Conservation (phyloP, 2,797 vertebrate genomes). For the Sciaenops ocellatus region DNA sequence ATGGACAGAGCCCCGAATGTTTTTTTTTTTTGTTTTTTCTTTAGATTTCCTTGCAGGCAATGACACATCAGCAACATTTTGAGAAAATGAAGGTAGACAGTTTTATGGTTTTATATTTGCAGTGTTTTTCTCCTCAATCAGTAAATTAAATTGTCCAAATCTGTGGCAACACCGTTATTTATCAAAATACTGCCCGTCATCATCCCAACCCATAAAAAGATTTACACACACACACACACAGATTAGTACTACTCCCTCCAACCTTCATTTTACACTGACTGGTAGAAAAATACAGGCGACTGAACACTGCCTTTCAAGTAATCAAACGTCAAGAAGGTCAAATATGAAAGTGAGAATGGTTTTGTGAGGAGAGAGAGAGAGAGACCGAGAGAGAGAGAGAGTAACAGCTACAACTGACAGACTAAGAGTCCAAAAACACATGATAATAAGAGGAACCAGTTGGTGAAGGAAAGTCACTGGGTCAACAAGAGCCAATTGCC, state of each 20-base stretch:
- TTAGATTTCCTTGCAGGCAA: constrained; percentile 61
- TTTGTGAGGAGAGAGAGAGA: constrained; percentile 41
- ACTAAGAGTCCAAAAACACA: constrained; percentile 64
- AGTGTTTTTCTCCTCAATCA: constrained; percentile 14
- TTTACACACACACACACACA: constrained; percentile 36
- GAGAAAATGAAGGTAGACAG: constrained; percentile 43
- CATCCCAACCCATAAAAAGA: constrained; percentile 29
- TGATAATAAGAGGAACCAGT: constrained; percentile 55
- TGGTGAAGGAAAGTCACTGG: constrained; percentile 70
- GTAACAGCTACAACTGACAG: constrained; percentile 60
- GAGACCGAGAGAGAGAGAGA: constrained; percentile 43
- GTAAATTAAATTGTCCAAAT: constrained; percentile 9
- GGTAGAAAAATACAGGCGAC: constrained; percentile 71
- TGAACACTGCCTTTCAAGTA: constrained; percentile 80
- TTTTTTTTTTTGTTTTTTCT: constrained; percentile 29
- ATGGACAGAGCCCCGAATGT: constrained; percentile 71
- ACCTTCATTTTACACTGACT: constrained; percentile 59
- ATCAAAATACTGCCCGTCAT: constrained; percentile 52
- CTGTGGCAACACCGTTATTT: background rate
- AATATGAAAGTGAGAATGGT: constrained; percentile 65
- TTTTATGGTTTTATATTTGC: constrained; percentile 18
- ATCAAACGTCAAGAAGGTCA: constrained; percentile 71
- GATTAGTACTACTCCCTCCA: constrained; percentile 26
- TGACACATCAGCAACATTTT: constrained; percentile 57
- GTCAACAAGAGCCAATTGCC: constrained; percentile 54